phyloP scores from a whole-genome alignment of 2,888 invertebrate genomes.

The Lymantria monacha region DNA sequence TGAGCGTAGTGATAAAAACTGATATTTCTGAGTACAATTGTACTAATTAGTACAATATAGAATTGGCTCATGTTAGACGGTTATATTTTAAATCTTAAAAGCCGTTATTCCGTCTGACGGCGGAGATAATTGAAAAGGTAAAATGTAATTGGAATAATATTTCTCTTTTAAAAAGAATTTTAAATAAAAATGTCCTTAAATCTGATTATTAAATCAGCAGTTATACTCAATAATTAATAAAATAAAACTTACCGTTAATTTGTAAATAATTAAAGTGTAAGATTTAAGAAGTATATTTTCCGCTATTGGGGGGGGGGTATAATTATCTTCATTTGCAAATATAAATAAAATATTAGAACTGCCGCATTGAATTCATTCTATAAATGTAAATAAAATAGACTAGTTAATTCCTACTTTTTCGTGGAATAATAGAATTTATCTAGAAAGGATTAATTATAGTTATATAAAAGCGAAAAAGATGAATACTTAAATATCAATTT shows the following conservation, averaged over 20 bases:
- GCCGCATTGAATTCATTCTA: constrained; percentile 23
- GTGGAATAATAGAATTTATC: constrained; percentile 17
- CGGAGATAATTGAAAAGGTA: too few relatives aligned
- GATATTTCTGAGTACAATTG: too few relatives aligned
- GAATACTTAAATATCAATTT: constrained; percentile 17
- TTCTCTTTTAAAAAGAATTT: not conserved
- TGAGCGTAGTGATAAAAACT: too few relatives aligned
- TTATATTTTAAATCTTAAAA: too few relatives aligned
- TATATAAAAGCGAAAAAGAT: not conserved
- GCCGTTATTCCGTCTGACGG: too few relatives aligned
- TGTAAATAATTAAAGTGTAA: not conserved
- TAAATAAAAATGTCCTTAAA: not conserved
- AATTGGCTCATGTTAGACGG: too few relatives aligned
- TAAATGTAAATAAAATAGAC: constrained; percentile 32
- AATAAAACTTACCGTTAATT: not conserved
- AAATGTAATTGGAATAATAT: not conserved
- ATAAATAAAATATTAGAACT: constrained; percentile 11
- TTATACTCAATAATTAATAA: not conserved
- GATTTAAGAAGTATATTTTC: not conserved
- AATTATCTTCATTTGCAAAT: not conserved
- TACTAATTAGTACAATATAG: too few relatives aligned
- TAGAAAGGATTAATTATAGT: constrained; percentile 17
- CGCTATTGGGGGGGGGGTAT: not conserved
- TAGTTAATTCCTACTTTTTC: constrained; percentile 11
- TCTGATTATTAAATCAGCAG: not conserved